A percentile compares a stretch with the other conserved stretches of the same genome.
These are phyloP conservation scores for Bubalus kerabau DNA, from an alignment of 2,113 vertebrate genomes.

Conservation along the genomic window DNA sequence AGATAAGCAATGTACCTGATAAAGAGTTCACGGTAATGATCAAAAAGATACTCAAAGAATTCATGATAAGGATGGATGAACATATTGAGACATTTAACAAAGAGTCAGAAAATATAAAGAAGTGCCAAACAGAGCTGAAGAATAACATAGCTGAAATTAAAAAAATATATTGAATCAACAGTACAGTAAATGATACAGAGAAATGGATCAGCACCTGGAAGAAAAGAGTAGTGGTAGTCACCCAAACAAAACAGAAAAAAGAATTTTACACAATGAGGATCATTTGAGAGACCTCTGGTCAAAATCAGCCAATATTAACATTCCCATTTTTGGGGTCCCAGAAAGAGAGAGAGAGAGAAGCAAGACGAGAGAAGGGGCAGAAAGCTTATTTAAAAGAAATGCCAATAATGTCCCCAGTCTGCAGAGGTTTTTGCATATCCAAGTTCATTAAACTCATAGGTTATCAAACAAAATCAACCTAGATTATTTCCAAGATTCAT, in stretches of 20 bases:
- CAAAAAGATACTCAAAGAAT: background rate
- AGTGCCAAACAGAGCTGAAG: background rate
- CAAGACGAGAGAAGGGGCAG: background rate
- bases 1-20: background rate
- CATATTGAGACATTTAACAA: background rate
- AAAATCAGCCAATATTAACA: background rate
- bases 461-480: background rate
- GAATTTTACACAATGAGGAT: background rate
- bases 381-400: background rate
- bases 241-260: background rate
- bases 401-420: background rate
- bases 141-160: background rate
- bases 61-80: background rate
- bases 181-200: background rate
- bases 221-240: background rate
- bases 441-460: background rate
- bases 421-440: background rate
- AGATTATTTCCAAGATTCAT: background rate
- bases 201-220: background rate
- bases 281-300: background rate
- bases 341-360: background rate
- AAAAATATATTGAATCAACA: background rate
- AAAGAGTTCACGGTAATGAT: background rate
- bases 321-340: background rate
- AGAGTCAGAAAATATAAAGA: background rate